These are phyloP conservation scores for Rhinichthys klamathensis DNA, from an alignment of 2,113 vertebrate genomes.

Conservation along the genomic window DNA sequence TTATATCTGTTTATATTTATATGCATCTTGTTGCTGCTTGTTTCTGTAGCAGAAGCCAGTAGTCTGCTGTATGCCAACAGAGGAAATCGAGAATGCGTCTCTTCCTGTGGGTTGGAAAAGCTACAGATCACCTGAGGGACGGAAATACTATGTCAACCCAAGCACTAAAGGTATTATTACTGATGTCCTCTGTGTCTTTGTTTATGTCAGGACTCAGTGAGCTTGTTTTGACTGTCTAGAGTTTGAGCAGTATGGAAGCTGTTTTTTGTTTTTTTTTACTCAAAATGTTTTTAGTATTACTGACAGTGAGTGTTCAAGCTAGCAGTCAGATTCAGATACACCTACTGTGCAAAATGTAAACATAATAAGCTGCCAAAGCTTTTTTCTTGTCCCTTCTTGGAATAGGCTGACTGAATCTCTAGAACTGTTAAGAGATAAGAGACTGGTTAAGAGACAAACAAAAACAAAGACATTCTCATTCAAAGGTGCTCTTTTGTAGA, in stretches of 20 bases:
- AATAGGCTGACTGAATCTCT: not conserved
- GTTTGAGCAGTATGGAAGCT: not conserved
- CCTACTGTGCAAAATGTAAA: not conserved
- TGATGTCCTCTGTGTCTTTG: not conserved
- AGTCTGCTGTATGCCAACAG: not conserved
- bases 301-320: not conserved
- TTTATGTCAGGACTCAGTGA: not conserved
- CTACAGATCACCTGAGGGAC: constrained; percentile 65
- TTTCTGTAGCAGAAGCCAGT: constrained; percentile 46
- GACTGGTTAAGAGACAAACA: no score
- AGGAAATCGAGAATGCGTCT: constrained; percentile 42
- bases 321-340: not conserved
- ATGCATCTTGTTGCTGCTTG: not conserved
- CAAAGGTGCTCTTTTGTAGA: no score
- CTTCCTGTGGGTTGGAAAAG: constrained; percentile 66
- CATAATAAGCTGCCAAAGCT: not conserved
- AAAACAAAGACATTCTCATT: no score
- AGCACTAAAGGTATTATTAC: constrained; percentile 68
- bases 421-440: no score
- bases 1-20: no score
- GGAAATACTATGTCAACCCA: constrained; percentile 64
- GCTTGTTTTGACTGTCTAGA: not conserved
- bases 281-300: not conserved
- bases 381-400: not conserved
- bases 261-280: not conserved